phyloP scores from a whole-genome alignment of 1,140 invertebrate genomes.

The Cryptotermes secundus region DNA sequence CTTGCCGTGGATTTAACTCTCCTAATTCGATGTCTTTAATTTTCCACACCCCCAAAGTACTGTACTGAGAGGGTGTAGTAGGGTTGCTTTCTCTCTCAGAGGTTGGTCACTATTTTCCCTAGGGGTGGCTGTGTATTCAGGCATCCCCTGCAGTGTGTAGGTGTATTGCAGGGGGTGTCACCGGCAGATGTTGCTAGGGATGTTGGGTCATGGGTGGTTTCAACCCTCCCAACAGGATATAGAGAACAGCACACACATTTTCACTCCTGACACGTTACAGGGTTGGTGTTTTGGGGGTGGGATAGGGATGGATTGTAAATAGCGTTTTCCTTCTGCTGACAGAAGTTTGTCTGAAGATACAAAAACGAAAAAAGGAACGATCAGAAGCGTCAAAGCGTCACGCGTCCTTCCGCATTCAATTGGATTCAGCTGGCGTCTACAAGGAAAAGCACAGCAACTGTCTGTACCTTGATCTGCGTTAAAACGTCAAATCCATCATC shows the following conservation, averaged over 20 bases:
- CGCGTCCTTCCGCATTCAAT: no score
- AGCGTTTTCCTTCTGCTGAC: not conserved
- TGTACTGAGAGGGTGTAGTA: not conserved
- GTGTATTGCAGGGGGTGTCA: not conserved
- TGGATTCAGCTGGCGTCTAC: no score
- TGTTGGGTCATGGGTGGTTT: not conserved
- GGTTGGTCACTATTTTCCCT: constrained; percentile 14
- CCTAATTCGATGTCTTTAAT: not conserved
- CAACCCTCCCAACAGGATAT: not conserved
- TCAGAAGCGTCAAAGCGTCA: not conserved
- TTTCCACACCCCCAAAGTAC: not conserved
- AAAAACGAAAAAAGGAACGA: not conserved
- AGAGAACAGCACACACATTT: constrained; percentile 12
- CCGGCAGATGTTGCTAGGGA: constrained; percentile 9
- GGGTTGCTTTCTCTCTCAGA: not conserved
- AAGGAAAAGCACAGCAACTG: no score
- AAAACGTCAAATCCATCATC: no score
- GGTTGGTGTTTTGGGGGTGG: not conserved
- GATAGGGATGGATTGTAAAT: not conserved
- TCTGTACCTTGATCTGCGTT: no score
- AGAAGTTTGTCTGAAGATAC: not conserved
- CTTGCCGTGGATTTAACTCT: constrained; percentile 2
- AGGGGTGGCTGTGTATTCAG: not conserved
- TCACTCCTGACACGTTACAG: not conserved
- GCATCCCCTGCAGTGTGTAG: not conserved